phyloP scores from a whole-genome alignment of 2,888 invertebrate genomes.

The Sialis lutaria region DNA sequence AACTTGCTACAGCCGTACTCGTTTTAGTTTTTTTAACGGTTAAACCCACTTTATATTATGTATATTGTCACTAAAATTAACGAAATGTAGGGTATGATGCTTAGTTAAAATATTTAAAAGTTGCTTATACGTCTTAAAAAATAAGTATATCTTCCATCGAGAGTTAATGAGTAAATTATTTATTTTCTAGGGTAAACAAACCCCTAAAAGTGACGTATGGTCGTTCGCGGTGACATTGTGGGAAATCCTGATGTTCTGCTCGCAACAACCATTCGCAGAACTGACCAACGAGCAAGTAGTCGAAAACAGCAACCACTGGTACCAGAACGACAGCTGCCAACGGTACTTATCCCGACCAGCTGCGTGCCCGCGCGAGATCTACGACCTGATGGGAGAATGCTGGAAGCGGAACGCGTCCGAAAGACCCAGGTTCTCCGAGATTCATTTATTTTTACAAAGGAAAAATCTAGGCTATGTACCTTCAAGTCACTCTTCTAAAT shows the following conservation, averaged over 20 bases:
- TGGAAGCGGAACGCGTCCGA: conserved; percentile 70
- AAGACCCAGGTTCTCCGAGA: conserved; percentile 73
- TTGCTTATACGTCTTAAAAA: too few relatives aligned
- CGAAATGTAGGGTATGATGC: too few relatives aligned
- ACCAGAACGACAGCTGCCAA: conserved; percentile 32
- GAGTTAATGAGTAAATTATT: background rate
- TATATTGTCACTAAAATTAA: too few relatives aligned
- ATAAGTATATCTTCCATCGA: too few relatives aligned
- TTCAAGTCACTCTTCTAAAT: too few relatives aligned
- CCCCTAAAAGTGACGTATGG: conserved; percentile 81
- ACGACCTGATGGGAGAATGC: conserved; percentile 82
- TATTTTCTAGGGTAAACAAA: conserved; percentile 59
- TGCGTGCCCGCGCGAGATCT: conserved; percentile 71
- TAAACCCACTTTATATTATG: too few relatives aligned
- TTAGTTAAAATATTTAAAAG: too few relatives aligned
- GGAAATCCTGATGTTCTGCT: conserved; percentile 71
- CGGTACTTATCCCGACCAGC: conserved; percentile 45
- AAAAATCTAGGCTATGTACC: conserved; percentile 51
- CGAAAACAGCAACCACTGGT: conserved; percentile 30
- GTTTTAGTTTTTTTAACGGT: too few relatives aligned
- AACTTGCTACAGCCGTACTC: too few relatives aligned
- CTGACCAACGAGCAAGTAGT: conserved; percentile 72
- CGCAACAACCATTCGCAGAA: conserved; percentile 63
- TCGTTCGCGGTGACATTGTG: conserved; percentile 79
- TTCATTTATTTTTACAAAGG: conserved; percentile 63